Evolutionary conservation across 2,797 vertebrate species (phyloP).

Genomic region (Enteromius trimaculatus): DNA sequence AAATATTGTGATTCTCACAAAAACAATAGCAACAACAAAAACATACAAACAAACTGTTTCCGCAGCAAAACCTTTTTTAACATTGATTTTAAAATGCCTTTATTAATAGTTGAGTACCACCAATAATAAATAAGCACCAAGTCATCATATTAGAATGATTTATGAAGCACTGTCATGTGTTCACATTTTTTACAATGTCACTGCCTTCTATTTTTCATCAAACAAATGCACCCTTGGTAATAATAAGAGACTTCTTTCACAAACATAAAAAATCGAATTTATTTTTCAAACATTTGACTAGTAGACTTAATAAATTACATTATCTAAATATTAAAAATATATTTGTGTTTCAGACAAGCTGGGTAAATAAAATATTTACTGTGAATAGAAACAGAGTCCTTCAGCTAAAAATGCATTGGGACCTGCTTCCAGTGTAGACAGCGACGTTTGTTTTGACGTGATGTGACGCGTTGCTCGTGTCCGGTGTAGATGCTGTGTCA

Average conservation of each 20-base stretch:
- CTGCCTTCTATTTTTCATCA: not conserved
- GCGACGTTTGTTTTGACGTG: slow-evolving; percentile 10
- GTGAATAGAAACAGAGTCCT: not conserved
- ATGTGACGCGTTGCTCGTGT: not conserved
- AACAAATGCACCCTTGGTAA: not conserved
- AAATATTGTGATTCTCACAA: no score
- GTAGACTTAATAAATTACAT: not conserved
- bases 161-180: not conserved
- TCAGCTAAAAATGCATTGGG: not conserved
- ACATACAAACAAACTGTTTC: not conserved
- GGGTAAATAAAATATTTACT: not conserved
- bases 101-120: not conserved
- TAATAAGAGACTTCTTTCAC: not conserved
- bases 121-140: not conserved
- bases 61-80: not conserved
- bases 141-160: not conserved
- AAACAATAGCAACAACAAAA: no score
- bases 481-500: not conserved
- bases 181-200: not conserved
- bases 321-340: not conserved
- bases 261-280: not conserved
- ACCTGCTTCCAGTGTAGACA: not conserved
- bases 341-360: not conserved
- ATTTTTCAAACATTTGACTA: not conserved
- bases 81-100: not conserved